phyloP scores from a whole-genome alignment of 2,797 vertebrate species.

The Xiphorhynchus erythropygius region DNA sequence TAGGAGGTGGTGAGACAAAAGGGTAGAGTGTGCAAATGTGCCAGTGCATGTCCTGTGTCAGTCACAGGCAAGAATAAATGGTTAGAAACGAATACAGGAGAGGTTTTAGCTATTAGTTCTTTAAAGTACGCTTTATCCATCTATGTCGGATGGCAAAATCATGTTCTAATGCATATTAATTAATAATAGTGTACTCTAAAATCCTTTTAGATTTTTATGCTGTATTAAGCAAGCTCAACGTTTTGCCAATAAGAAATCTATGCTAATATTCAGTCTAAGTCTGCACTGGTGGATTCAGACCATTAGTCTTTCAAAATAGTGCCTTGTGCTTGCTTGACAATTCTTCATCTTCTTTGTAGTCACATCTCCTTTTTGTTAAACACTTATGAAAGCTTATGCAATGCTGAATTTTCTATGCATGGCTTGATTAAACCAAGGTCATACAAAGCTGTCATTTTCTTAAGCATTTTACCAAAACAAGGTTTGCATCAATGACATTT shows the following conservation, averaged over 20 bases:
- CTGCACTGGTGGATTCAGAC: background rate
- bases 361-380: background rate
- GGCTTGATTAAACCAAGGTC: constrained; percentile 1
- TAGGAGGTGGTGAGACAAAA: background rate
- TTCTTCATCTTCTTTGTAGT: background rate
- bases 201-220: background rate
- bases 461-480: background rate
- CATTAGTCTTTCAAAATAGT: background rate
- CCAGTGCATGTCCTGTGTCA: rapidly evolving
- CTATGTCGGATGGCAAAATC: background rate
- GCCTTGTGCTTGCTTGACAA: background rate
- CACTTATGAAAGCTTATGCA: background rate
- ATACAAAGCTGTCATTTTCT: background rate
- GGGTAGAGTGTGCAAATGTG: background rate
- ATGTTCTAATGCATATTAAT: background rate
- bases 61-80: background rate
- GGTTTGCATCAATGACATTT: background rate
- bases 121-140: background rate
- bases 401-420: background rate
- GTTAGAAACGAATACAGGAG: background rate
- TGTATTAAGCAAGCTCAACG: background rate
- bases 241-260: background rate
- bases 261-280: background rate
- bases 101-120: background rate
- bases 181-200: background rate